A percentile compares a stretch with the other conserved stretches of the same genome.
These are phyloP conservation scores for Lepidothrix coronata DNA, from an alignment of 2,113 vertebrate genomes.

Conservation along the genomic window DNA sequence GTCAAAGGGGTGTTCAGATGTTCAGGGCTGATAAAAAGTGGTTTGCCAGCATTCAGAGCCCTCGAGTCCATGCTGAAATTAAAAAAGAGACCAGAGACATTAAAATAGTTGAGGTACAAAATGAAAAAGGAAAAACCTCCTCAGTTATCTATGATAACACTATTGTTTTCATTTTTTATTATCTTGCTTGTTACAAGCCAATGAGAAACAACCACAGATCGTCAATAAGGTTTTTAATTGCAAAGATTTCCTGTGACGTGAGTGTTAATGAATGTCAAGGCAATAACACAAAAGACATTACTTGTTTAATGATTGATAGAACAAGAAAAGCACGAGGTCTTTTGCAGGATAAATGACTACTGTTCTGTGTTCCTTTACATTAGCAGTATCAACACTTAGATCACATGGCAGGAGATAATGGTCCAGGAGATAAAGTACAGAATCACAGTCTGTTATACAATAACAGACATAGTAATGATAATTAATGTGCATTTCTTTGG, in stretches of 20 bases:
- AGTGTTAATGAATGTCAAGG: slow-evolving; percentile 84
- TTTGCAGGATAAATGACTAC: slow-evolving; percentile 80
- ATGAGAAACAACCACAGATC: slow-evolving; percentile 65
- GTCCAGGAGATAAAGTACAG: slow-evolving; percentile 64
- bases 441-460: slow-evolving; percentile 68
- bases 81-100: neutral
- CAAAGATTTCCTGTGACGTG: slow-evolving; percentile 80
- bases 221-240: slow-evolving; percentile 77
- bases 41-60: slow-evolving; percentile 2
- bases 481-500: slow-evolving; percentile 60
- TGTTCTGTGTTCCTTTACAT: slow-evolving; percentile 79
- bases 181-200: slow-evolving; percentile 57
- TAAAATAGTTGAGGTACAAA: slow-evolving; percentile 35
- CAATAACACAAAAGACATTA: slow-evolving; percentile 81
- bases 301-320: slow-evolving; percentile 84
- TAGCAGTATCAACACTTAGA: slow-evolving; percentile 74
- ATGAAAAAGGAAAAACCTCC: slow-evolving; percentile 51
- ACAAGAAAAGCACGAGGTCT: slow-evolving; percentile 77
- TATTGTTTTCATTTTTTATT: slow-evolving; percentile 68
- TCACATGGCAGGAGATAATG: slow-evolving; percentile 76
- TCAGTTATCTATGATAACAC: slow-evolving; percentile 52
- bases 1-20: slow-evolving; percentile 48
- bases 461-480: slow-evolving; percentile 66
- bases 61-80: neutral
- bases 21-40: slow-evolving; percentile 53